phyloP scores from a whole-genome alignment of 2,888 invertebrate species.

The Anticlea derivata region DNA sequence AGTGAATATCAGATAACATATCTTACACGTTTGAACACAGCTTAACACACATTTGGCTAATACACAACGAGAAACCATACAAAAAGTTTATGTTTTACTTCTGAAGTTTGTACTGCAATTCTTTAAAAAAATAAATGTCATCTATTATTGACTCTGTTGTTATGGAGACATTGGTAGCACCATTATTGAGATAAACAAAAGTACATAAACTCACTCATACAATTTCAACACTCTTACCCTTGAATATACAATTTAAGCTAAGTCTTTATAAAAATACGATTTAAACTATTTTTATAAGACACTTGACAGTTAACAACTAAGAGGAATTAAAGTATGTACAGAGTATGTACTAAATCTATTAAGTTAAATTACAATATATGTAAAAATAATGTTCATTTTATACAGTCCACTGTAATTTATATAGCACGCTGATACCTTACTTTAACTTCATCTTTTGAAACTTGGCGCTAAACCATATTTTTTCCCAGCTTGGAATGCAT shows the following conservation, averaged over 20 bases:
- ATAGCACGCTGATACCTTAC: too few species aligned
- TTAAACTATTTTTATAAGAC: conserved; percentile 59
- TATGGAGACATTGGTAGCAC: conserved; percentile 46
- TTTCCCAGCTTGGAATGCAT: too few species aligned
- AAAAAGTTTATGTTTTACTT: too few species aligned
- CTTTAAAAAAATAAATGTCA: too few species aligned
- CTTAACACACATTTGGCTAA: too few species aligned
- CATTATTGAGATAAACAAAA: conserved; percentile 33
- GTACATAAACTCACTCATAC: conserved; percentile 28
- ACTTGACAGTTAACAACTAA: conserved; percentile 53
- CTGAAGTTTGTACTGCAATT: too few species aligned
- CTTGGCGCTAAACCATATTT: too few species aligned
- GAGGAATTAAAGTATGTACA: conserved; percentile 52
- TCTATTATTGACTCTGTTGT: background rate
- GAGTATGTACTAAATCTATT: conserved; percentile 40
- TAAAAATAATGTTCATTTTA: background rate
- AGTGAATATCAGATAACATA: too few species aligned
- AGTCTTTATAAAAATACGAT: conserved; percentile 70
- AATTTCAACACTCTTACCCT: conserved; percentile 32
- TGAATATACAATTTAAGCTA: conserved; percentile 40
- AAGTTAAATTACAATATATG: conserved; percentile 17
- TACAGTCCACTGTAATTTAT: too few species aligned
- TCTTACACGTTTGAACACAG: too few species aligned
- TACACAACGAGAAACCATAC: background rate
- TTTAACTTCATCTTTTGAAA: too few species aligned